Conservation (phyloP, 2,888 invertebrate genomes). For the Germaria angustata region DNA sequence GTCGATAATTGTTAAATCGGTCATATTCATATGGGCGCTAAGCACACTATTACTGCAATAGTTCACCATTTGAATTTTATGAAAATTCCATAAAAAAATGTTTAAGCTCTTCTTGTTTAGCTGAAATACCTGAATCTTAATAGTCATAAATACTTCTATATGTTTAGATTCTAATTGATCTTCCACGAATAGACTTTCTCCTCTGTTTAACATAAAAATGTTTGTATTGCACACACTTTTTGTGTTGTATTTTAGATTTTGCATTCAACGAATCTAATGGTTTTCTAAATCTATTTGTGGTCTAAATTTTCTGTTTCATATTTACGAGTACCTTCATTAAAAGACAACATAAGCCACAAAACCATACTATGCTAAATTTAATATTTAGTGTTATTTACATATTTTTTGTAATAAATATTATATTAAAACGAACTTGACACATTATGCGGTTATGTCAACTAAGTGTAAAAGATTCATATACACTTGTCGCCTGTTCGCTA, state of each 20-base stretch:
- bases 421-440: constrained; percentile 68
- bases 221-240: too few species aligned
- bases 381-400: not conserved
- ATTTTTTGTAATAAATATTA: constrained; percentile 11
- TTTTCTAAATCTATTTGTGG: constrained; percentile 23
- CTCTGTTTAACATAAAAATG: too few species aligned
- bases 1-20: too few species aligned
- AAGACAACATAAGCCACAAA: constrained; percentile 21
- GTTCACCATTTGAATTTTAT: too few species aligned
- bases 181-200: too few species aligned
- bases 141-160: too few species aligned
- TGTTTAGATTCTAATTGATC: too few species aligned
- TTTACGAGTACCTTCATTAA: not conserved
- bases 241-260: constrained; percentile 1
- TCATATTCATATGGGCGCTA: too few species aligned
- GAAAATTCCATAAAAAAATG: too few species aligned
- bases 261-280: constrained; percentile 24
- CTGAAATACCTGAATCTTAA: too few species aligned
- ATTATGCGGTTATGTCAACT: constrained; percentile 53
- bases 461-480: constrained; percentile 13
- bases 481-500: constrained; percentile 2
- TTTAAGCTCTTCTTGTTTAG: too few species aligned
- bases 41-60: too few species aligned
- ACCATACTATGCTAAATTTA: constrained; percentile 18
- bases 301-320: not conserved